A percentile compares a stretch with the other conserved stretches of the same genome.
phyloP scores from a whole-genome alignment of 1,140 invertebrate genomes.

The Chironomus tepperi region DNA sequence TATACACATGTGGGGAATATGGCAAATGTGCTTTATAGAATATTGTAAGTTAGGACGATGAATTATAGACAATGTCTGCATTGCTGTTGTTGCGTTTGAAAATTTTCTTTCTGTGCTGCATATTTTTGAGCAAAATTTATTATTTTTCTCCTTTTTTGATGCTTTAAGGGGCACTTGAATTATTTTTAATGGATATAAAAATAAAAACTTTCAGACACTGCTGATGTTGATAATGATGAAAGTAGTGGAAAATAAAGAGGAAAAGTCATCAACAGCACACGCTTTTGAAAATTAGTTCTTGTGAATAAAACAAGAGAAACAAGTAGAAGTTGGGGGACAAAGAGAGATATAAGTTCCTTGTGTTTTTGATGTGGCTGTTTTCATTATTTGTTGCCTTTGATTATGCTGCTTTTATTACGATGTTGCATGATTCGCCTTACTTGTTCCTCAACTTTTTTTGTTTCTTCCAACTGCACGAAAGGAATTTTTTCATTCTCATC shows the following conservation, averaged over 20 bases:
- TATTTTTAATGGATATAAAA: background rate
- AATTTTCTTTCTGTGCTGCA: background rate
- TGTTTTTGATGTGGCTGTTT: background rate
- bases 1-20: background rate
- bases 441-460: too few relatives aligned
- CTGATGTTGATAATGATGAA: background rate
- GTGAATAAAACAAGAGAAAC: background rate
- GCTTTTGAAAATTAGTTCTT: background rate
- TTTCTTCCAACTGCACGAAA: too few relatives aligned
- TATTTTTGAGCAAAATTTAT: background rate
- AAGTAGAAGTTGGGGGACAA: too few relatives aligned
- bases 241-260: background rate
- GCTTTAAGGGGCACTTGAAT: background rate
- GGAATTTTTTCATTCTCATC: background rate
- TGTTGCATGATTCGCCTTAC: too few relatives aligned
- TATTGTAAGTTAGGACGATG: background rate
- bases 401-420: too few relatives aligned
- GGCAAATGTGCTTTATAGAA: background rate
- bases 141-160: background rate
- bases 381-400: background rate
- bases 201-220: background rate
- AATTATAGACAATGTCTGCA: constrained; percentile 12
- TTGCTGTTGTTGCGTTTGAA: constrained; percentile 5
- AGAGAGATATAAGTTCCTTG: background rate
- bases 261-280: constrained; percentile 23